Base-by-base conservation (phyloP, 2,113 vertebrate species). In the Chunga burmeisteri region DNA sequence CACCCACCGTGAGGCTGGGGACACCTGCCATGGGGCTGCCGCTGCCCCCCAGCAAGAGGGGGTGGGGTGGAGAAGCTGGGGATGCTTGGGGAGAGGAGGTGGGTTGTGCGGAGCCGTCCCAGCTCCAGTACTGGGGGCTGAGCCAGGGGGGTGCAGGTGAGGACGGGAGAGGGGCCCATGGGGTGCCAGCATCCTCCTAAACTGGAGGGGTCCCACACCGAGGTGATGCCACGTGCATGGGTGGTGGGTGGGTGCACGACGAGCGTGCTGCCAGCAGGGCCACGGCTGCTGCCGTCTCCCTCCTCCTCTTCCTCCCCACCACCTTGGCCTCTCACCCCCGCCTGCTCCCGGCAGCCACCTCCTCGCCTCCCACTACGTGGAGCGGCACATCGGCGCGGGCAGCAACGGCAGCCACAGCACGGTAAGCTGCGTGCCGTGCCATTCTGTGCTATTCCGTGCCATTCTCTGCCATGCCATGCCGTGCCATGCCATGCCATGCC, bases 301-400 rank as follows among this genome's bases (percentile, higher is more conserved):
- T 84, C 79, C 27, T 56, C 47, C 10, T 63, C 74, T 77, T 71
- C 44, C 30, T 81, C 67, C 77, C 46, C 66, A 29, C 81, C 1
- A 1, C 56, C 18, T 36, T 18, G 55, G 47, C 63, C 83, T 30
- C 56, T 86, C 53, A 78, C 42, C 34, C 29, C 38, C 34, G 7
- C 53, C 73, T 53, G 97, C 81, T 95, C 50, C 90, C 72, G 81
- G 44, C 97, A 99, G 99, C 94, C 98, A 99, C 95, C 98, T 99
- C 74, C 98, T 99, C n/a, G 99, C 99, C 47, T 99, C 98, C 1
- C 97, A 98, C 38, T 99, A 99, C 15, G 97, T 98, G 94, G 99
- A 99, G 67, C 98, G 98, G 16, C 99, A 99, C 95, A 97, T 99
- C 93, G 97, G 98, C 85, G 72, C 84, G 17, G 98, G 98, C 27